phyloP scores from a whole-genome alignment of 2,797 vertebrate genomes.

The Urocyon cinereoargenteus region DNA sequence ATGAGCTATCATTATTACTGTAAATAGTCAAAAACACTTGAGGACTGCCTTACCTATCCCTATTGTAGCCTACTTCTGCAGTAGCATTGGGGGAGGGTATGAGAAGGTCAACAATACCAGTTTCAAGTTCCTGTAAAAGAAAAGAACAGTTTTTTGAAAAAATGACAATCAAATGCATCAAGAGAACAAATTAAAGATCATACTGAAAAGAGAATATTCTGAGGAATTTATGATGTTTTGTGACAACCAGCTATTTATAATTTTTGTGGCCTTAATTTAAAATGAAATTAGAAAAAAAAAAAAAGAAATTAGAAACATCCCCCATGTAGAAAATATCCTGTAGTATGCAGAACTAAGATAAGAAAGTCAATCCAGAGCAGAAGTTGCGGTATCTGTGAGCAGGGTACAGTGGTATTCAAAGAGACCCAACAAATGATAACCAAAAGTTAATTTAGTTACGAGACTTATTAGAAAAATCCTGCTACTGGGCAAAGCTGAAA shows the following conservation, averaged over 20 bases:
- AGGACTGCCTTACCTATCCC: conserved; percentile 89
- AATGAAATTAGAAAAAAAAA: conserved; percentile 55
- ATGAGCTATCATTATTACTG: background rate
- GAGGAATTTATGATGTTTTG: conserved; percentile 10
- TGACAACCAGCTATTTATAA: background rate
- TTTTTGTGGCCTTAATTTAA: conserved; percentile 43
- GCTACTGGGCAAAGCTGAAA: background rate
- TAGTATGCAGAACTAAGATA: background rate
- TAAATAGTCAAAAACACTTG: background rate
- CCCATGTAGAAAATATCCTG: background rate
- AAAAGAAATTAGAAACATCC: conserved; percentile 44
- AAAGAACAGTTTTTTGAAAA: conserved; percentile 68
- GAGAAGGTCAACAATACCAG: conserved; percentile 91
- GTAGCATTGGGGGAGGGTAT: conserved; percentile 93
- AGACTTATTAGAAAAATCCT: conserved; percentile 21
- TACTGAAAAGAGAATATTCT: background rate
- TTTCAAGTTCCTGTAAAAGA: conserved; percentile 90
- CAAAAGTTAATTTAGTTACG: background rate
- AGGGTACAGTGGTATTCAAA: background rate
- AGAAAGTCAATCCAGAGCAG: background rate
- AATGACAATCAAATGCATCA: conserved; percentile 33
- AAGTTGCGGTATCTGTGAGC: background rate
- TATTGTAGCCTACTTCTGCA: conserved; percentile 93
- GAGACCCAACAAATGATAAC: background rate
- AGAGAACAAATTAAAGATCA: conserved; percentile 51